Evolutionary conservation across 2,113 vertebrate species (phyloP).

Genomic region (Corythaixoides concolor): DNA sequence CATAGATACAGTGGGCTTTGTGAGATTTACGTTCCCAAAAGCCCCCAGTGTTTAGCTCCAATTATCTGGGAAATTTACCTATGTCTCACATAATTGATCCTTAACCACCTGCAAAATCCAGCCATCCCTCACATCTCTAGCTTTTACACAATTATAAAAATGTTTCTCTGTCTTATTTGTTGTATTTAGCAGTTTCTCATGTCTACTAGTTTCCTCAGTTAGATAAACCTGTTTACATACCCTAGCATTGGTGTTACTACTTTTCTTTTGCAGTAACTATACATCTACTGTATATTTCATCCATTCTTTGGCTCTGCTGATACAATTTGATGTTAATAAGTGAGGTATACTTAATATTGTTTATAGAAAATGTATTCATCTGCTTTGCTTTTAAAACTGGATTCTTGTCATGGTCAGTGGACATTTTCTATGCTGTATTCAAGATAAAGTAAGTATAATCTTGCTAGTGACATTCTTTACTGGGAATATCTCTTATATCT

Average conservation of each 20-base stretch:
- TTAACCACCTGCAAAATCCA: background rate
- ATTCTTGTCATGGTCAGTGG: background rate
- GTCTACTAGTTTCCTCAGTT: background rate
- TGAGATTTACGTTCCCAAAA: background rate
- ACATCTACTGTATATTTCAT: accelerated
- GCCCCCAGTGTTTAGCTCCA: accelerated
- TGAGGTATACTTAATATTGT: accelerated
- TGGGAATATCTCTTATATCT: background rate
- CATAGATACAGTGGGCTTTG: background rate
- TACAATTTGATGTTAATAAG: background rate
- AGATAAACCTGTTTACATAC: background rate
- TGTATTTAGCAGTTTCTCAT: background rate
- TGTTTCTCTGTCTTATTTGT: background rate
- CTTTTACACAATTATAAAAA: background rate
- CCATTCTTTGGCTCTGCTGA: background rate
- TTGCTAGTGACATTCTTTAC: background rate
- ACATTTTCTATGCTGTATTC: background rate
- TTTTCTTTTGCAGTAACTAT: background rate
- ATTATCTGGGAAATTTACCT: background rate
- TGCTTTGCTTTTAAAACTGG: background rate
- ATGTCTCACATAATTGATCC: too few species aligned
- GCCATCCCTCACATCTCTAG: background rate
- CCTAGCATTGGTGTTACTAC: accelerated
- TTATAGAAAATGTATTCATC: background rate
- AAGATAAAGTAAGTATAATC: background rate